Evolutionary conservation across 2,888 invertebrate species (phyloP), one percentile per base, ranked within the genome.

Genomic region (Drosophila planitibia): DNA sequence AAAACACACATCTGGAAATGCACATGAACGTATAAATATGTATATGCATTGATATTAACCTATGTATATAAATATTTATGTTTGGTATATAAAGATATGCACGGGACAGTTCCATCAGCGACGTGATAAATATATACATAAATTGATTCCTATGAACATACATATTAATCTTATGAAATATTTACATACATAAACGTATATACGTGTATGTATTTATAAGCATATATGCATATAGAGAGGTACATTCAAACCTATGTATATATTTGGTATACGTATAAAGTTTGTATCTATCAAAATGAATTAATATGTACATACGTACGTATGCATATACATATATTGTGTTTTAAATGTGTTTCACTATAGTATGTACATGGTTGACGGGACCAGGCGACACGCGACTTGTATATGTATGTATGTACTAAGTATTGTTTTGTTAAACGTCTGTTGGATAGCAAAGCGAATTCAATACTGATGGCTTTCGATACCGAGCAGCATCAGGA

Each of bases 401-500:
- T 60, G 51, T 67, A 30, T 58, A 53, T 33, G 9, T 68, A 52
- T 44, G 28, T 60, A 73, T 49, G 54, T 59, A 57, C 25, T 41
- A 49, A 32, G 39, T 51, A 32, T 39, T 70, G 32, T 60, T 16
- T 76, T 70, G 62, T 16, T 67, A 60, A 73, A 78, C 89, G 85
- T 88, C 89, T 80, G 89, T 70, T 90, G 68, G 71, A 67, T 85
- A 73, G 80, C 75, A 76, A 85, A 78, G 79, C 79, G 74, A 80
- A 90, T 78, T 85, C 81, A 83, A 85, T 81, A 85, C 85, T 85
- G 83, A 75, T 60, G 73, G 63, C 61, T 61, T 68, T 58, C 39
- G 52, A 67, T 58, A 55, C 65, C 28, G 33, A 64, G 61, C 63
- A 76, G 61, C 71, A 72, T 76, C 70, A 74, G 82, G 74, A 78